Evolutionary conservation across 2,113 vertebrate genomes (phyloP), one percentile per base, ranked within the genome.

Genomic region (Suncus etruscus): DNA sequence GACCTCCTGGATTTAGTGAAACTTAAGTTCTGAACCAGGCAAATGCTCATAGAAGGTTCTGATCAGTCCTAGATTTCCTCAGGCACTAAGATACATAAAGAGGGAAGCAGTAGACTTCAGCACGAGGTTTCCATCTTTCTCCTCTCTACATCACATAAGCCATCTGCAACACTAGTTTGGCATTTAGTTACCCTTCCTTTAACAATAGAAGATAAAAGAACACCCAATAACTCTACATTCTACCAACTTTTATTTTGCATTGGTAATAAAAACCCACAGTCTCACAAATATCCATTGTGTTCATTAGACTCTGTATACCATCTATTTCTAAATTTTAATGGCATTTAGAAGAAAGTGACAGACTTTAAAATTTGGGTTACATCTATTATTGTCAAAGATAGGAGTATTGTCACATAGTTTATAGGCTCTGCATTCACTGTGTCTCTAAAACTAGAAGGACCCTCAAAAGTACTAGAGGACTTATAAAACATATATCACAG

Each of bases 261-360:
- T 66, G 50, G 47, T 65, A 94, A 83, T 48, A 84, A 91, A 6
- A 2, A 82, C 51, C 25, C n/a, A 45, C 24, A 91, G 32, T 65
- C 47, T 68, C 18, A 0, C 32, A 90, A 79, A 68, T 77, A 84
- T 58, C 80, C 65, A 82, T 47, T 75, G 32, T n/a, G 1, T 69
- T 74, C 51, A 51, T 91, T 87, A 82, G 50, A 76, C 22, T 78
- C 58, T 32, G 32, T 54, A 76, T 83, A 84, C 39, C n/a, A 65
- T 66, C 14, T 75, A 12, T 68, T 66, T 66, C 24, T 87, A 27
- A 95, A 80, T 18, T 65, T 66, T 51, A 76, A 80, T n/a, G 3
- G 70, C 73, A 94, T 88, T 78, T 81, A 82, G 79, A 93, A 82
- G 79, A 93, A 88, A 91, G 80, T 18, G 51, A 47, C 20, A 86